These are phyloP conservation scores for Cephonodes hylas DNA, from an alignment of 2,888 invertebrate species.

Conservation along the genomic window DNA sequence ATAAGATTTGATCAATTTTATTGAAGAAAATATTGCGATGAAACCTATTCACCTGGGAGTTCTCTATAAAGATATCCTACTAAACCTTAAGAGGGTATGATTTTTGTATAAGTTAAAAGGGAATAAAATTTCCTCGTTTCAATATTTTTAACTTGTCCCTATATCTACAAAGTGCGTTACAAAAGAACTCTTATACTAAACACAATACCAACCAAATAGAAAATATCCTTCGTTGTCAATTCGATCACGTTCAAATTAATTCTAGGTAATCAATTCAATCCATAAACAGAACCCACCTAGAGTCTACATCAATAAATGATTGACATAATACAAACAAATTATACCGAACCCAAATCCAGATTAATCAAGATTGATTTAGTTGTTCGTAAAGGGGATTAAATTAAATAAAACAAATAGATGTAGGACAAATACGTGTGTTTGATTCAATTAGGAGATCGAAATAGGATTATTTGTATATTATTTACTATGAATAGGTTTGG, in stretches of 20 bases:
- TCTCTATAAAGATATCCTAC: too few species aligned
- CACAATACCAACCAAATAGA: neutral
- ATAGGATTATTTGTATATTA: neutral
- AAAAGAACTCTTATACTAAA: too few species aligned
- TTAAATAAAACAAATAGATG: constrained; percentile 3
- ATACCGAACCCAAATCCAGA: constrained; percentile 1
- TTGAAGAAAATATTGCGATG: too few species aligned
- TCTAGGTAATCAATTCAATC: neutral
- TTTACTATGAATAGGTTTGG: neutral
- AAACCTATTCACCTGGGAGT: too few species aligned
- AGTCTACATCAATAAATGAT: constrained; percentile 12
- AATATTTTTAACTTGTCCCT: too few species aligned
- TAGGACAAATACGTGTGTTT: constrained; percentile 6
- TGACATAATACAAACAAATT: constrained; percentile 8
- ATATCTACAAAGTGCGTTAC: too few species aligned
- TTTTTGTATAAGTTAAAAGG: too few species aligned
- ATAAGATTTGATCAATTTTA: too few species aligned
- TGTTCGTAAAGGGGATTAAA: constrained; percentile 10
- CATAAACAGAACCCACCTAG: constrained; percentile 19
- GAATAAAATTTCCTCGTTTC: too few species aligned
- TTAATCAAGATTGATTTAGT: constrained; percentile 11
- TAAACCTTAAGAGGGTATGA: too few species aligned
- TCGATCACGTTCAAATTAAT: neutral
- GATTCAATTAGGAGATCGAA: neutral
- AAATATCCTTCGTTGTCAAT: neutral